A percentile compares a stretch with the other conserved stretches of the same genome.
phyloP scores from a whole-genome alignment of 1,140 invertebrate genomes.

The Ectropis grisescens region DNA sequence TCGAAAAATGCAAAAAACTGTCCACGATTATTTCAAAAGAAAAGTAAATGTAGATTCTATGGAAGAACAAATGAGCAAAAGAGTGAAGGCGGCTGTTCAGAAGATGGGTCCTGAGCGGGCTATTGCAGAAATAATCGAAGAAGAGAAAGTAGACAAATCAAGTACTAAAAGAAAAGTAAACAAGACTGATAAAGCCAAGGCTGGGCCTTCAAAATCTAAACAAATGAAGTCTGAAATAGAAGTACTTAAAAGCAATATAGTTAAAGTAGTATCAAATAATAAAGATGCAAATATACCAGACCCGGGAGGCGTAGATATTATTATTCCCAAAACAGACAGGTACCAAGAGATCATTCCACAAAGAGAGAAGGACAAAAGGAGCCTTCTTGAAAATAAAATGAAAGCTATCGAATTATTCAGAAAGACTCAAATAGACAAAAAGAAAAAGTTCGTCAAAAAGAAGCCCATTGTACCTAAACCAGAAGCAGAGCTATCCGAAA shows the following conservation, averaged over 20 bases:
- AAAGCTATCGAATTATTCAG: constrained; percentile 83
- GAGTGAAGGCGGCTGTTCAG: constrained; percentile 80
- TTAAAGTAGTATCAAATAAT: constrained; percentile 24
- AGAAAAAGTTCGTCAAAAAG: constrained; percentile 63
- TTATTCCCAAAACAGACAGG: constrained; percentile 36
- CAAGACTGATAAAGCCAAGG: constrained; percentile 7
- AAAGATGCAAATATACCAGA: constrained; percentile 11
- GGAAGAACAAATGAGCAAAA: constrained; percentile 78
- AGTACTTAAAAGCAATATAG: constrained; percentile 20
- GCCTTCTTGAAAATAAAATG: constrained; percentile 76
- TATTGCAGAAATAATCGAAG: constrained; percentile 14
- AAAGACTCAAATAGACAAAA: constrained; percentile 75
- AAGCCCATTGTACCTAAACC: constrained; percentile 63
- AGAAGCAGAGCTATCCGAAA: constrained; percentile 78
- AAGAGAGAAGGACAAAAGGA: constrained; percentile 75
- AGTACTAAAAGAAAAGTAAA: constrained; percentile 9
- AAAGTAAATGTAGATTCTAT: constrained; percentile 59
- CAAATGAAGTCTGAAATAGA: constrained; percentile 16
- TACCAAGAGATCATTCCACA: constrained; percentile 80
- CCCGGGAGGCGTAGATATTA: constrained; percentile 24
- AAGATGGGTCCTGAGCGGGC: constrained; percentile 57
- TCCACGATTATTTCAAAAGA: constrained; percentile 81
- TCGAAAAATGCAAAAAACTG: constrained; percentile 76
- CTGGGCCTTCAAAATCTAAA: constrained; percentile 20
- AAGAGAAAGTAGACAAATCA: constrained; percentile 30